Percentiles rank a stretch among this genome's conserved stretches.
phyloP scores from a whole-genome alignment of 2,797 vertebrate species.

The Myripristis jacobus region DNA sequence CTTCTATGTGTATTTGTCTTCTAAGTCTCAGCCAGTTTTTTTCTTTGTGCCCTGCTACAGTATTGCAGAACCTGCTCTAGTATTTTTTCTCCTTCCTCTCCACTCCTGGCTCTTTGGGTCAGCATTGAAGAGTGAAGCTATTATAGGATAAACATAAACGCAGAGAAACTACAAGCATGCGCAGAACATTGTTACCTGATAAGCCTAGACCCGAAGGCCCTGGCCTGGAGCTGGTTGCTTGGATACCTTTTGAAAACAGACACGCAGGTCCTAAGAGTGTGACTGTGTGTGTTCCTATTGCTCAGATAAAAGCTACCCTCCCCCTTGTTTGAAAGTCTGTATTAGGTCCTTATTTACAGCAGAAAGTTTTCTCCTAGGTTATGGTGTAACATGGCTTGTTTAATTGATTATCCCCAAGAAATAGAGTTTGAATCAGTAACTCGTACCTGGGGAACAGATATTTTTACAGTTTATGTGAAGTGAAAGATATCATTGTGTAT shows the following conservation, averaged over 20 bases:
- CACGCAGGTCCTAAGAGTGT: constrained; percentile 46
- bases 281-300: constrained; percentile 36
- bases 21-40: not conserved
- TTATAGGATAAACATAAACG: constrained; percentile 54
- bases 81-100: not conserved
- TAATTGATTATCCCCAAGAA: constrained; percentile 1
- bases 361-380: not conserved
- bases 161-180: constrained; percentile 47
- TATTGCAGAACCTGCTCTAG: constrained; percentile 15
- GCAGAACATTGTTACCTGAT: constrained; percentile 77
- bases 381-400: constrained; percentile 13
- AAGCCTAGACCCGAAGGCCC: constrained; percentile 67
- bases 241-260: constrained; percentile 82
- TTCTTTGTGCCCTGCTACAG: not conserved
- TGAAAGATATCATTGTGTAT: not conserved
- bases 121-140: constrained; percentile 36
- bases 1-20: constrained; percentile 30
- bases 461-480: not conserved
- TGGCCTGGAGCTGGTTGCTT: constrained; percentile 77
- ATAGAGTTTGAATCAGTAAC: not conserved
- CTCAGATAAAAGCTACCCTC: constrained; percentile 55
- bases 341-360: constrained; percentile 23
- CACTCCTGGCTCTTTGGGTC: constrained; percentile 30
- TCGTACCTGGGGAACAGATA: not conserved
- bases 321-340: constrained; percentile 35